These are phyloP conservation scores for Popillia japonica DNA, from an alignment of 1,140 invertebrate genomes.

Conservation along the genomic window DNA sequence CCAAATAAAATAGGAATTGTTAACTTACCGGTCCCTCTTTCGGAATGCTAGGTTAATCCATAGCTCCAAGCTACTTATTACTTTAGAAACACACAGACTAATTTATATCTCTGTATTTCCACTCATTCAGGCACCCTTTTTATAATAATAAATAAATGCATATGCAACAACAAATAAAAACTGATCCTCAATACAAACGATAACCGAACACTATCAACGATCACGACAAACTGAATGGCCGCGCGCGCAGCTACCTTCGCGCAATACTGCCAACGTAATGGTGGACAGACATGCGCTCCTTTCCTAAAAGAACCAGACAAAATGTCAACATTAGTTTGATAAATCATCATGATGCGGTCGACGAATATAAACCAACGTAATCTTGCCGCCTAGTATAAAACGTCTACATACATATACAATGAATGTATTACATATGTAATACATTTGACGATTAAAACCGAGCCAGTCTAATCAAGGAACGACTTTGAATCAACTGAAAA, in stretches of 20 bases:
- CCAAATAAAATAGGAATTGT: slow-evolving; percentile 34
- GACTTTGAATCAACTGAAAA: not conserved
- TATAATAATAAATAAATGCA: slow-evolving; percentile 18
- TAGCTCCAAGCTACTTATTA: not conserved
- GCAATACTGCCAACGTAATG: slow-evolving; percentile 24
- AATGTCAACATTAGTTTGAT: slow-evolving; percentile 29
- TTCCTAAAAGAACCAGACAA: slow-evolving; percentile 23
- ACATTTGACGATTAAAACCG: not conserved
- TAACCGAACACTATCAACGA: slow-evolving; percentile 33
- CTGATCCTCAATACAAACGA: slow-evolving; percentile 27
- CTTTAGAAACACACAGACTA: slow-evolving; percentile 5
- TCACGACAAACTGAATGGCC: slow-evolving; percentile 30
- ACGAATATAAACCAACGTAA: not conserved
- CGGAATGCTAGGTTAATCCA: slow-evolving; percentile 31
- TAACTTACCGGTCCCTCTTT: slow-evolving; percentile 31
- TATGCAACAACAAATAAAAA: slow-evolving; percentile 34
- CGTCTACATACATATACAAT: not conserved
- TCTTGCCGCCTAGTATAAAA: not conserved
- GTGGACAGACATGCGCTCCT: slow-evolving; percentile 29
- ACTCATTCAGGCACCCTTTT: slow-evolving; percentile 15
- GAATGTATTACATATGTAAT: not conserved
- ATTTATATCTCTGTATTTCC: not conserved
- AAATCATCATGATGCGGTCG: slow-evolving; percentile 7
- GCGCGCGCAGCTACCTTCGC: slow-evolving; percentile 3
- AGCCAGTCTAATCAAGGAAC: not conserved